Percentiles rank a stretch among this genome's conserved stretches.
phyloP scores from a whole-genome alignment of 1,140 invertebrate genomes.

The Holcopasites calliopsidis region DNA sequence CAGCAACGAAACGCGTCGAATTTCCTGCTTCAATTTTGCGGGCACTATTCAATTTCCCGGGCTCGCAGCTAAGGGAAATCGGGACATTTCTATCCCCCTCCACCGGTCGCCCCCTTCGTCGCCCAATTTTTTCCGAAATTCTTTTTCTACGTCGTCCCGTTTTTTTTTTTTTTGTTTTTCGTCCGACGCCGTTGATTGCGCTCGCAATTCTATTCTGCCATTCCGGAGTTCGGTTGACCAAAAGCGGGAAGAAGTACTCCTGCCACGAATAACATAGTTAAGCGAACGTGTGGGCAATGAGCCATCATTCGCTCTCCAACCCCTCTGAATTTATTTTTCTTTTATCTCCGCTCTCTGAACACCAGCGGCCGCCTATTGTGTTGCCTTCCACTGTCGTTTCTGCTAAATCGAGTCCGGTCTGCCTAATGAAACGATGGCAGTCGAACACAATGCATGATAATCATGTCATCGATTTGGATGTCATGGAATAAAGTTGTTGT shows the following conservation, averaged over 20 bases:
- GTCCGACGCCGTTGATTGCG: slow-evolving; percentile 5
- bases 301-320: slow-evolving; percentile 66
- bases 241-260: slow-evolving; percentile 60
- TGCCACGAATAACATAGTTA: slow-evolving; percentile 68
- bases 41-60: slow-evolving; percentile 72
- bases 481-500: too few relatives aligned
- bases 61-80: slow-evolving; percentile 50
- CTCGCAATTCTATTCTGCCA: slow-evolving; percentile 65
- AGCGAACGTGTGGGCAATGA: slow-evolving; percentile 69
- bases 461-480: not conserved
- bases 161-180: too few relatives aligned
- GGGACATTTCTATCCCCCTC: slow-evolving; percentile 40
- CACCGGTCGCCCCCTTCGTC: slow-evolving; percentile 13
- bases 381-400: slow-evolving; percentile 10
- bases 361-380: not conserved
- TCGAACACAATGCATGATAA: not conserved
- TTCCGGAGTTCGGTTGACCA: slow-evolving; percentile 48
- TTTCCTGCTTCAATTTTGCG: slow-evolving; percentile 71
- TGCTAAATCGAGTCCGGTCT: not conserved
- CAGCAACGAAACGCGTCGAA: slow-evolving; percentile 63
- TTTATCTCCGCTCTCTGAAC: slow-evolving; percentile 22
- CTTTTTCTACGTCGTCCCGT: slow-evolving; percentile 41
- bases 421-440: not conserved
- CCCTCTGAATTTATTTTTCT: slow-evolving; percentile 56
- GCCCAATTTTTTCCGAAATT: slow-evolving; percentile 18